These are phyloP conservation scores for Podocnemis expansa DNA, from an alignment of 2,113 vertebrate genomes.

Conservation along the genomic window DNA sequence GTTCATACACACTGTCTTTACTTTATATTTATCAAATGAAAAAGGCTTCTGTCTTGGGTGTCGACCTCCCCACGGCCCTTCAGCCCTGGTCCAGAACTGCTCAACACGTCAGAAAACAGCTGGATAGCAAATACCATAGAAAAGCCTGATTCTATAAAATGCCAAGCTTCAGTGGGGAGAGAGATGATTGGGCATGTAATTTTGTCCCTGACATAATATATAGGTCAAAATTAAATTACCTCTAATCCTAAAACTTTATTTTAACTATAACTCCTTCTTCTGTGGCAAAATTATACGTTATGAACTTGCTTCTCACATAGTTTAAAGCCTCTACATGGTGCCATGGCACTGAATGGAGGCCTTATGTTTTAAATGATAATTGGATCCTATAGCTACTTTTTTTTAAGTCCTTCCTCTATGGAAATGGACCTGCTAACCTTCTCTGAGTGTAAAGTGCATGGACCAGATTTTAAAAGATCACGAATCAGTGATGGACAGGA, in stretches of 20 bases:
- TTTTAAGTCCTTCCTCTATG: conserved; percentile 35
- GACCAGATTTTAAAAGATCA: fast-evolving
- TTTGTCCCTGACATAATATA: conserved; percentile 50
- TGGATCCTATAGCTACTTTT: conserved; percentile 46
- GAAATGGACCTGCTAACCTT: background rate
- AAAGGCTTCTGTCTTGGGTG: conserved; percentile 39
- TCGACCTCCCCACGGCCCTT: conserved; percentile 26
- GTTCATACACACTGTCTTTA: conserved; percentile 54
- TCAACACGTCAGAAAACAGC: background rate
- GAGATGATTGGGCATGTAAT: conserved; percentile 38
- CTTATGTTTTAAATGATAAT: conserved; percentile 65
- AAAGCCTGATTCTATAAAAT: background rate
- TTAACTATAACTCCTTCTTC: conserved; percentile 55
- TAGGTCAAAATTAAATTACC: conserved; percentile 48
- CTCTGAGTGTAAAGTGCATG: background rate
- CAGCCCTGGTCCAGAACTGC: conserved; percentile 33
- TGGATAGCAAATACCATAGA: background rate
- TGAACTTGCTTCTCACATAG: conserved; percentile 64
- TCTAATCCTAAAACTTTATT: conserved; percentile 46
- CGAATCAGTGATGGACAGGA: background rate
- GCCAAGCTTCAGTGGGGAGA: background rate
- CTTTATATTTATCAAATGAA: conserved; percentile 62
- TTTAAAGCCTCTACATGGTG: conserved; percentile 27
- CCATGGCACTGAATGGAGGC: conserved; percentile 41
- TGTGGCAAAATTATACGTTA: conserved; percentile 49